Conservation (phyloP, 2,113 vertebrate genomes). For the Psephotus haematonotus region DNA sequence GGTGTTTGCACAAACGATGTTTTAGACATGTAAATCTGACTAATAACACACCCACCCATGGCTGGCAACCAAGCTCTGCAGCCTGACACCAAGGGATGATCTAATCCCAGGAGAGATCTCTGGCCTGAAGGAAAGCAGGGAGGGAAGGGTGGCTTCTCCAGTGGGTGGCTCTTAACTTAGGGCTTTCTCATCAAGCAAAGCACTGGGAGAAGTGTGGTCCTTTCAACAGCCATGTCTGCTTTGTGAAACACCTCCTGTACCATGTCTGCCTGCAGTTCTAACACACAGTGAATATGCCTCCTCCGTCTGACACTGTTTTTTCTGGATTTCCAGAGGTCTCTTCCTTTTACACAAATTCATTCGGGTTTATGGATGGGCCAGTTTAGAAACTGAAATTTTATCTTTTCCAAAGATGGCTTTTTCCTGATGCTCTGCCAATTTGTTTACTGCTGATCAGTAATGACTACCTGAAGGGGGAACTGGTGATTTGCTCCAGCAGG, state of each 20-base stretch:
- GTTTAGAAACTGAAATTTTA: neutral
- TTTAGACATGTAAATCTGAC: slow-evolving; percentile 53
- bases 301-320: neutral
- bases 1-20: slow-evolving; percentile 26
- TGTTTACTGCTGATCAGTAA: neutral
- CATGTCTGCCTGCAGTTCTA: neutral
- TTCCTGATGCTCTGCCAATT: neutral
- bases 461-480: neutral
- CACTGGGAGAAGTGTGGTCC: neutral
- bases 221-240: neutral
- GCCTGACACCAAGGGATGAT: neutral
- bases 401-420: neutral
- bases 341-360: neutral
- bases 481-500: neutral
- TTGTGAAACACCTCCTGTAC: neutral
- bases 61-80: neutral
- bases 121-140: slow-evolving; percentile 3
- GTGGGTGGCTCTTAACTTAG: neutral
- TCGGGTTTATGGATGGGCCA: neutral
- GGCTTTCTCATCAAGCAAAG: neutral
- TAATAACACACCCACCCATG: slow-evolving; percentile 23
- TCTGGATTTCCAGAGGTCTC: neutral
- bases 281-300: rapidly evolving
- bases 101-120: slow-evolving; percentile 31
- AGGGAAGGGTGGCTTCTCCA: neutral